Percentiles rank a stretch among this genome's conserved stretches.
Conservation (phyloP, 2,888 invertebrate species). For the Apamea epomidion region DNA sequence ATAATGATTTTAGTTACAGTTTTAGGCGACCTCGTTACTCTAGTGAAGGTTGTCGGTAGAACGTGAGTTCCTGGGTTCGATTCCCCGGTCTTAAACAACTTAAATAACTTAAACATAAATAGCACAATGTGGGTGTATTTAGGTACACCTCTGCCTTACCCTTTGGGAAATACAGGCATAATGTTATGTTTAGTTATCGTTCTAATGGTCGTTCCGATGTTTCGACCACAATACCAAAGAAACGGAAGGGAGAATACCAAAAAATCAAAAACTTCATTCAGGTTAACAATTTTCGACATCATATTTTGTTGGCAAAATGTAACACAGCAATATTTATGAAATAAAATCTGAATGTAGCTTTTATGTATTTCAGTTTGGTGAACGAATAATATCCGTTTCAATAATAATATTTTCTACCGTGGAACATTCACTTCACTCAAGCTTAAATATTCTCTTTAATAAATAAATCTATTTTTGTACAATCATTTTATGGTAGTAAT, state of each 20-base stretch:
- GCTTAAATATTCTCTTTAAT: not conserved
- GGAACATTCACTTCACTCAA: not conserved
- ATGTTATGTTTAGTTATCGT: conserved; percentile 1
- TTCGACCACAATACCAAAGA: conserved; percentile 3
- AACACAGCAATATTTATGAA: conserved; percentile 4
- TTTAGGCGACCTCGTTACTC: not conserved
- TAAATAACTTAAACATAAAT: no score
- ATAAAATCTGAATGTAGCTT: conserved; percentile 22
- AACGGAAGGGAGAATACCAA: not conserved
- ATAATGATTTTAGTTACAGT: conserved; percentile 4
- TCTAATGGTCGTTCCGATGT: conserved; percentile 1
- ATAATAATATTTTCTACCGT: not conserved
- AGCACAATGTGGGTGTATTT: not conserved
- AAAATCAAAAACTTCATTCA: not conserved
- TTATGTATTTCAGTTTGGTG: not conserved
- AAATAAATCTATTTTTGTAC: not conserved
- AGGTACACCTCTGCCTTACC: not conserved
- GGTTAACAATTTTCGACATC: not conserved
- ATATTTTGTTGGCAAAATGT: conserved; percentile 8
- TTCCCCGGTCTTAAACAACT: not conserved
- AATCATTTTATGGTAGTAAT: not conserved
- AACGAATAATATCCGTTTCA: not conserved
- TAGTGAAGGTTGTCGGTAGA: not conserved
- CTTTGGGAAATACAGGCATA: not conserved
- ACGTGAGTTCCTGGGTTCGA: not conserved